Percentiles rank a stretch among this genome's conserved stretches.
Conservation (phyloP, 2,888 invertebrate genomes). For the Nomada lathburiana region DNA sequence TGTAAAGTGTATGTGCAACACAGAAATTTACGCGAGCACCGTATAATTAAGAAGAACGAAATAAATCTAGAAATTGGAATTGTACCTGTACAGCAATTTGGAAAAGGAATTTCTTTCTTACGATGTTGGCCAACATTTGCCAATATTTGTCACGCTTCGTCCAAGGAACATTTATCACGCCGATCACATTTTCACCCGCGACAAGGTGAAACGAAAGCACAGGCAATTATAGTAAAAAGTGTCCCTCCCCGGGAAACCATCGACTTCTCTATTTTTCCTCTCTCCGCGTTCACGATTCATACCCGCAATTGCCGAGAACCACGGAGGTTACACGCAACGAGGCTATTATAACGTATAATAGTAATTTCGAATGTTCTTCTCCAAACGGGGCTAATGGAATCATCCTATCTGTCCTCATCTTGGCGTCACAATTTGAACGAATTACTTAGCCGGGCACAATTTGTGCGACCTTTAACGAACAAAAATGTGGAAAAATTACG, state of each 20-base stretch:
- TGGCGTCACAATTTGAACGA: slow-evolving; percentile 13
- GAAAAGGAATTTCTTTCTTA: too few species aligned
- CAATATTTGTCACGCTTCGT: too few species aligned
- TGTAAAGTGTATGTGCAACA: too few species aligned
- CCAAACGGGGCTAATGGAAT: background rate
- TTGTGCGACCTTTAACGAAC: slow-evolving; percentile 39
- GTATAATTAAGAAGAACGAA: too few species aligned
- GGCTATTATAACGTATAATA: slow-evolving; percentile 28
- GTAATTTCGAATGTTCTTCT: slow-evolving; percentile 36
- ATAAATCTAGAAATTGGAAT: too few species aligned
- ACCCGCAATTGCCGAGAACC: slow-evolving; percentile 16
- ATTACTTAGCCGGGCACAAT: slow-evolving; percentile 37
- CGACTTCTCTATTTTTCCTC: slow-evolving; percentile 24
- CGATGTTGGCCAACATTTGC: too few species aligned
- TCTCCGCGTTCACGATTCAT: slow-evolving; percentile 17
- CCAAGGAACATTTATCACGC: background rate
- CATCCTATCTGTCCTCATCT: slow-evolving; percentile 34
- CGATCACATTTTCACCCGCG: background rate
- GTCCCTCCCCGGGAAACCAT: background rate
- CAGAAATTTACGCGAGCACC: too few species aligned
- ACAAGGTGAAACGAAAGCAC: background rate
- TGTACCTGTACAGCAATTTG: too few species aligned
- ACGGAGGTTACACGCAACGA: slow-evolving; percentile 12
- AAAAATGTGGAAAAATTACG: slow-evolving; percentile 55
- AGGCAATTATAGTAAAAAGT: background rate